Evolutionary conservation across 2,888 invertebrate species (phyloP).

Genomic region (Spodoptera picta): DNA sequence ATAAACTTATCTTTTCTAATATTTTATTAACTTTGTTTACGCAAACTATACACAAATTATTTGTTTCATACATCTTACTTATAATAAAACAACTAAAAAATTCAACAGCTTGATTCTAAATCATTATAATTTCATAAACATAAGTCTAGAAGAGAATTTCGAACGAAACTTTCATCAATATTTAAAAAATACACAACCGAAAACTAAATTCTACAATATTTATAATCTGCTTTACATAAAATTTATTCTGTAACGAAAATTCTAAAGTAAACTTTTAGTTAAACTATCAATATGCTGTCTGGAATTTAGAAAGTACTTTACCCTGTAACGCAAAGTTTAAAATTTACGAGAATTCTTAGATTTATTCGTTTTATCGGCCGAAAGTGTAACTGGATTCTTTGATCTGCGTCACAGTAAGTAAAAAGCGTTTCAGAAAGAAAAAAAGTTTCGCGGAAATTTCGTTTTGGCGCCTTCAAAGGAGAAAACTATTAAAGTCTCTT

Average conservation of each 20-base stretch:
- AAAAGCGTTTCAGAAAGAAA: conserved; percentile 68
- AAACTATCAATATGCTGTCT: conserved; percentile 40
- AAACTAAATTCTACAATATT: neutral
- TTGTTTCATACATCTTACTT: neutral
- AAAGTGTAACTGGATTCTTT: conserved; percentile 68
- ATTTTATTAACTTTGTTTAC: too few species aligned
- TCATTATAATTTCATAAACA: conserved; percentile 6
- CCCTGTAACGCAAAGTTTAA: conserved; percentile 40
- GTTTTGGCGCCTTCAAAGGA: conserved; percentile 61
- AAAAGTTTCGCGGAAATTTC: conserved; percentile 67
- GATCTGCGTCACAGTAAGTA: conserved; percentile 68
- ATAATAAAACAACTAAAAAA: neutral
- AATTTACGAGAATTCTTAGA: conserved; percentile 54
- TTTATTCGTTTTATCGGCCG: conserved; percentile 59
- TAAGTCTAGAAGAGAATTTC: neutral
- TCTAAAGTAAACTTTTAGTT: conserved; percentile 14
- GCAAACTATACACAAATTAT: neutral
- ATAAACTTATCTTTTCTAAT: too few species aligned
- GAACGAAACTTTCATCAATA: neutral
- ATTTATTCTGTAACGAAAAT: conserved; percentile 10
- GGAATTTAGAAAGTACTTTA: conserved; percentile 7
- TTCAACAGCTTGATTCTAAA: conserved; percentile 2
- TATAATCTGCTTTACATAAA: neutral
- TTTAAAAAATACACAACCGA: conserved; percentile 11
- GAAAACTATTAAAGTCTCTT: conserved; percentile 63